Evolutionary conservation across 2,888 invertebrate genomes (phyloP), one percentile per base, ranked within the genome.

Genomic region (Operophtera brumata): DNA sequence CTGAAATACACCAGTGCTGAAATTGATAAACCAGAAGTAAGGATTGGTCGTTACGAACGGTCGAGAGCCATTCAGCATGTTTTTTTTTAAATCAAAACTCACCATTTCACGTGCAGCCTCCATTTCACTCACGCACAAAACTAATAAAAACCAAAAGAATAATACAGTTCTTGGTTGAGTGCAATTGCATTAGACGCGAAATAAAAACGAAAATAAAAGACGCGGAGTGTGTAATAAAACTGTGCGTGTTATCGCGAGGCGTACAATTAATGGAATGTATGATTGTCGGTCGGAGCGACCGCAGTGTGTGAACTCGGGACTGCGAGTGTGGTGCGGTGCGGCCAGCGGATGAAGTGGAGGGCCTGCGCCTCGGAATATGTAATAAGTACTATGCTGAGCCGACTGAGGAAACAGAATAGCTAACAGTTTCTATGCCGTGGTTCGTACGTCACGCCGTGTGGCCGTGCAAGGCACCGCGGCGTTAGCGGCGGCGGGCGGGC

Each of bases 121-220:
- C 79, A 76, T 80, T 75, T 81, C 83, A 80, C 78, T 76, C 76
- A 76, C 78, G 78, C 87, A 86, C 85, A 79, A 77, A 82, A 81
- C 76, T 75, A 80, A 84, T 69, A 78, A 80, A 85, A 83, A 83
- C 77, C 75, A 79, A 74, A 77, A 77, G 77, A 79, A 80, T 82
- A 83, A 80, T 80, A 81, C 71, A 70, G 79, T 75, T 77, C 78
- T 72, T 82, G 83, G 80, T 86, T 80, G 84, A 84, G 70, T 87
- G 86, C 85, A 87, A 87, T 88, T 86, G 86, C 83, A 87, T 87
- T 89, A 86, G 77, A 82, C 74, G 79, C 73, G 82, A 83, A 82
- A 86, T 87, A 86, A 86, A 85, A 86, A 80, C 68, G 79, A 75
- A 80, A 82, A 84, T 86, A 83, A 84, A 84, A 86, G 80, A 78